Evolutionary conservation across 2,113 vertebrate genomes (phyloP).

Genomic region (Notarius lentiginosus): DNA sequence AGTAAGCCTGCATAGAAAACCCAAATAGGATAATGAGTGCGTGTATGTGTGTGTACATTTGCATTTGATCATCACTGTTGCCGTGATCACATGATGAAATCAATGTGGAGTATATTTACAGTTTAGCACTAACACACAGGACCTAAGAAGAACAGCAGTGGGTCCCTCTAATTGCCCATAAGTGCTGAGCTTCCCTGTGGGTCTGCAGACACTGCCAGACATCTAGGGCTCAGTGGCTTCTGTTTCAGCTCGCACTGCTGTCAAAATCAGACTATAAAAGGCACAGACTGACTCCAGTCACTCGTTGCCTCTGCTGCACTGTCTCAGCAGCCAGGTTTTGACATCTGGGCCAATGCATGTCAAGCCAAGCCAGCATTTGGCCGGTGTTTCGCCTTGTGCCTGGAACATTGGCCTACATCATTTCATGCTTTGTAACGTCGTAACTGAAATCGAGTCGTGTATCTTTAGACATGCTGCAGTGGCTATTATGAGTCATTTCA

Average conservation of each 20-base stretch:
- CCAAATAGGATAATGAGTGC: constrained; percentile 39
- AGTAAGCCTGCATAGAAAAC: constrained; percentile 38
- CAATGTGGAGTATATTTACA: constrained; percentile 65
- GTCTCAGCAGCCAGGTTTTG: constrained; percentile 1
- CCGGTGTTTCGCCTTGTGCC: background rate
- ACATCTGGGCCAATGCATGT: background rate
- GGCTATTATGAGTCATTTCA: background rate
- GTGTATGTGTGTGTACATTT: constrained; percentile 20
- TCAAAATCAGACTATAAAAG: constrained; percentile 40
- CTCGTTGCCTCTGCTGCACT: constrained; percentile 39
- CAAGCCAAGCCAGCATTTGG: background rate
- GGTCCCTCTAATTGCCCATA: constrained; percentile 69
- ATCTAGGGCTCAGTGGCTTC: constrained; percentile 60
- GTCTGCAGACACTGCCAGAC: constrained; percentile 66
- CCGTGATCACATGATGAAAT: constrained; percentile 16
- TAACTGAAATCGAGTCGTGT: background rate
- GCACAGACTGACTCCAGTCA: constrained; percentile 32
- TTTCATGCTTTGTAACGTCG: background rate
- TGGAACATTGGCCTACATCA: constrained; percentile 8
- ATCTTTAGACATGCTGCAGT: constrained; percentile 3
- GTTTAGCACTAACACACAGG: constrained; percentile 57
- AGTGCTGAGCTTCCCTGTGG: constrained; percentile 64
- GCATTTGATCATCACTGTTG: background rate
- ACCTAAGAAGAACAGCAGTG: constrained; percentile 58
- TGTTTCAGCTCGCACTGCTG: constrained; percentile 64